phyloP scores from a whole-genome alignment of 2,797 vertebrate genomes.

The Petrocephalus sullivani region DNA sequence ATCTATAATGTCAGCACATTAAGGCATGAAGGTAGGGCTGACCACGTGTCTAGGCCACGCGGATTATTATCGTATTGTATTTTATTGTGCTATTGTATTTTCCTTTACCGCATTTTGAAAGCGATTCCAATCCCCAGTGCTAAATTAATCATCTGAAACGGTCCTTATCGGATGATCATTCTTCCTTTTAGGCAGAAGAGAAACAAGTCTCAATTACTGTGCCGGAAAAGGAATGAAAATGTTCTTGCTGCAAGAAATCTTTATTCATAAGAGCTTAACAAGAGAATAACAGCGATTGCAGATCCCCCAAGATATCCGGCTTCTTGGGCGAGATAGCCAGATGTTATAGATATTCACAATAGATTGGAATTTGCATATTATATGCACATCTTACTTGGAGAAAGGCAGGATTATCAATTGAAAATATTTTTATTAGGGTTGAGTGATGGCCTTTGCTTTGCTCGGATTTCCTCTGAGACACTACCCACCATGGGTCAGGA shows the following conservation, averaged over 20 bases:
- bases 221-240: conserved; percentile 13
- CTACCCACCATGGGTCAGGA: background rate
- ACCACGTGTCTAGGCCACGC: background rate
- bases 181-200: background rate
- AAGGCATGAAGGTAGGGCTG: background rate
- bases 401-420: conserved; percentile 28
- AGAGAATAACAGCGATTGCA: conserved; percentile 5
- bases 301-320: background rate
- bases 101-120: background rate
- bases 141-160: conserved; percentile 7
- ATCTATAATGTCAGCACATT: background rate
- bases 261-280: conserved; percentile 21
- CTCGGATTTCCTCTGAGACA: background rate
- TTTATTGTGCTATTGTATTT: background rate
- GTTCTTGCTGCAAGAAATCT: conserved; percentile 16
- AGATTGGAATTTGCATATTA: conserved; percentile 52
- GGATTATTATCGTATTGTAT: background rate
- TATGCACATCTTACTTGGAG: conserved; percentile 25
- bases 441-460: background rate
- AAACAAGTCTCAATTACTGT: conserved; percentile 14
- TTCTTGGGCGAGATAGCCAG: conserved; percentile 5
- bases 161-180: background rate
- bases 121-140: background rate
- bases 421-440: conserved; percentile 36
- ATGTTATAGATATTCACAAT: conserved; percentile 44